Evolutionary conservation across 2,888 invertebrate genomes (phyloP), one percentile per base, ranked within the genome.

Genomic region (Calliphora vomitoria): DNA sequence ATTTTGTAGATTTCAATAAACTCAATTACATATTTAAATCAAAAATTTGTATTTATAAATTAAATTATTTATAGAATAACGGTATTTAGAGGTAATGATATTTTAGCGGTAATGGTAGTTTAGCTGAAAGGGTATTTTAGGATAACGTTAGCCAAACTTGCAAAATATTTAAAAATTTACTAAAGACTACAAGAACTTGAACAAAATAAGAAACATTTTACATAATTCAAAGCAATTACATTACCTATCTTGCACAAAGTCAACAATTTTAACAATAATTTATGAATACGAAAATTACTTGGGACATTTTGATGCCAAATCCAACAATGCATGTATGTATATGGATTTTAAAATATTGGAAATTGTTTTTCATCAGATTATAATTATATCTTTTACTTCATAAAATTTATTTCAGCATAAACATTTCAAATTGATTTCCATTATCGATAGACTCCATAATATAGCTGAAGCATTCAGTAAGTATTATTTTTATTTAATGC

Each of bases 351-450:
- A 76, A 69, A 44, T 58, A 47, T 69, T 38, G 55, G 15, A 58
- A 75, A 68, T 76, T 47, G 10, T 64, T 82, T 69, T 82, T 68
- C 60, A 82, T 72, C 76, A 62, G 62, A 76, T 69, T 53, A 62
- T 53, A 62, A 71, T 60, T 69, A 62, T 62, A 50, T 82, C 60
- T 82, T 76, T 10, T 25, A 53, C 41, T 64, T 31, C 35, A 81
- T 53, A 64, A 71, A n/a, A 55, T 55, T 71, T 47, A 55, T 55
- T 55, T 82, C 20, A 44, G 38, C n/a, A 60, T 69, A 41, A 58
- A 50, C 11, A 71, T 69, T 69, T 75, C 15, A 58, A 82, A 60
- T 68, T 55, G 68, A 58, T 82, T 75, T 82, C 41, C 38, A 58
- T 55, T 68, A 35, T 38, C 62, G 62, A 80, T 64, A 72, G 25